Conservation (phyloP, 2,113 vertebrate species). For the Paralichthys olivaceus region DNA sequence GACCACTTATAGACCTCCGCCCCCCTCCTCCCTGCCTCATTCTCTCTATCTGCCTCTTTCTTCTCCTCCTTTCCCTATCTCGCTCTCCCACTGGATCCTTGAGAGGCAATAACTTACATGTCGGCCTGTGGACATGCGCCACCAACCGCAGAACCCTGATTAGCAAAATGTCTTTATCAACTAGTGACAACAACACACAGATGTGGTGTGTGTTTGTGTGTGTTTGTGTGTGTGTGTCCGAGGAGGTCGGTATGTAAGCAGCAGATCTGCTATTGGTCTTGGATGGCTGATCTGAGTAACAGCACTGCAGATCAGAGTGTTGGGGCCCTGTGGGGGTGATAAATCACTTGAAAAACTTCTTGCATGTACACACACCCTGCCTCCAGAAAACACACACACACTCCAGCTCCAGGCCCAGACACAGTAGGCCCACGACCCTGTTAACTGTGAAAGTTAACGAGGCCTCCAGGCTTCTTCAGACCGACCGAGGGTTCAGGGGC, state of each 20-base stretch:
- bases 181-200: constrained; percentile 38
- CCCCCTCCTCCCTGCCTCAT: constrained; percentile 19
- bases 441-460: constrained; percentile 50
- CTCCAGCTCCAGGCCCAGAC: constrained; percentile 40
- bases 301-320: constrained; percentile 60
- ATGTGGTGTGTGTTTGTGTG: constrained; percentile 21
- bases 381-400: constrained; percentile 38
- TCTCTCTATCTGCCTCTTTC: constrained; percentile 19
- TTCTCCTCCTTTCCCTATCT: constrained; percentile 7
- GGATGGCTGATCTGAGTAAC: constrained; percentile 71
- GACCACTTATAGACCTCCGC: constrained; percentile 57
- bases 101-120: constrained; percentile 39
- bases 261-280: constrained; percentile 68
- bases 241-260: constrained; percentile 54
- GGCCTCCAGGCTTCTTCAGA: constrained; percentile 49
- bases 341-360: constrained; percentile 65
- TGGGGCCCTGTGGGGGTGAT: constrained; percentile 53
- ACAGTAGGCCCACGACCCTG: constrained; percentile 15
- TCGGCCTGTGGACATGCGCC: constrained; percentile 38
- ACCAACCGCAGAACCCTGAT: constrained; percentile 53
- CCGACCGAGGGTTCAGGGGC: constrained; percentile 11
- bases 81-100: constrained; percentile 12
- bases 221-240: constrained; percentile 16
- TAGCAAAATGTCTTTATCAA: constrained; percentile 60
- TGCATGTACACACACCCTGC: constrained; percentile 49